Evolutionary conservation across 2,797 vertebrate genomes (phyloP), one percentile per base, ranked within the genome.

Genomic region (Rhinichthys osculus): DNA sequence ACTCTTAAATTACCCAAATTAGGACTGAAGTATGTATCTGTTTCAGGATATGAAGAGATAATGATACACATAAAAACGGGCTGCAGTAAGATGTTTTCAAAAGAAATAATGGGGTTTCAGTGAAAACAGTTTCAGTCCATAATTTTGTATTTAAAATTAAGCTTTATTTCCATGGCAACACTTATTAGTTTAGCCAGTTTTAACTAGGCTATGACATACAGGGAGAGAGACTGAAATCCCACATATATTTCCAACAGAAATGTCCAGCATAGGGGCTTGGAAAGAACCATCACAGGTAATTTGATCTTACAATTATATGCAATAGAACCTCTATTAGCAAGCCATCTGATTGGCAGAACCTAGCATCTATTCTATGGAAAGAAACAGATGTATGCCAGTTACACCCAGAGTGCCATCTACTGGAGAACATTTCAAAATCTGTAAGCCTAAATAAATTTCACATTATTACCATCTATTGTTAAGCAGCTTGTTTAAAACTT

Each of bases 381-480:
- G n/a, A 19, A 16, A 44, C 1, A 69, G 11, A 54, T 57, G 16
- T 57, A 59, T 35, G 16, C n/a, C 1, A 5, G 66, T 57, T 70
- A 69, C 7, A 44, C 10, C 47, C 23, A 86, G 69, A 71, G 71
- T 44, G 16, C 77, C 85, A 85, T 40, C 81, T 76, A 86, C 82
- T 80, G 85, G 50, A 82, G 35, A 21, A 0, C n/a, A 62, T 76
- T 64, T 74, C 7, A 47, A 27, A 16, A 35, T 66, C 21, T 27
- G 44, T 1, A 64, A 30, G 35, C 17, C 17, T 27, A 42, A 73
- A 83, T 50, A 54, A 52, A 78, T 82, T 78, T 72, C 21, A 78
- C 59, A 27, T 14, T 13, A 19, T 33, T 66, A 13, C 19, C 10
- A 40, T 27, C 6, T 38, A 38, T 38, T n/a, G 14, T 8, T 40